Percentiles rank a stretch among this genome's conserved stretches.
phyloP scores from a whole-genome alignment of 2,113 vertebrate genomes.

The Microcebus murinus region DNA sequence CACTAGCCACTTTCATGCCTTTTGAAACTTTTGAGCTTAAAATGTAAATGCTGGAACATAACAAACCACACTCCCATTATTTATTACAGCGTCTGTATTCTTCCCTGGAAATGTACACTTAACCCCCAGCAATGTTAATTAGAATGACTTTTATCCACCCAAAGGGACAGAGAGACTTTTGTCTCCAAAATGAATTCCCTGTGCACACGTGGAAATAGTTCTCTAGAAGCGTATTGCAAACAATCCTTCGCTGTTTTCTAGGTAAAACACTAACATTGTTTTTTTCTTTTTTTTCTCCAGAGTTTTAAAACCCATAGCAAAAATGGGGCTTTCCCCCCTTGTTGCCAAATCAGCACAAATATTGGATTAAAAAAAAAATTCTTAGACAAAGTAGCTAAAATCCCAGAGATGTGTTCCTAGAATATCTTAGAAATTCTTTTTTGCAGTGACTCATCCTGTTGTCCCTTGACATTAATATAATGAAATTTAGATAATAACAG shows the following conservation, averaged over 20 bases:
- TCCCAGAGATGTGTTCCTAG: background rate
- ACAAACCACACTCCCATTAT: no score
- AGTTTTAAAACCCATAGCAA: constrained; percentile 58
- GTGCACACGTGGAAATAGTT: background rate
- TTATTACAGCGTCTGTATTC: background rate
- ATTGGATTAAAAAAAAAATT: background rate
- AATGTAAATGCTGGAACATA: background rate
- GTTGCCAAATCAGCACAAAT: constrained; percentile 29
- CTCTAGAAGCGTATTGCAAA: constrained; percentile 26
- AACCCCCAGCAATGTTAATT: background rate
- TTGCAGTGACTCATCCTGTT: background rate
- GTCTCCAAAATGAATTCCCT: constrained; percentile 29
- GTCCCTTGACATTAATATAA: background rate
- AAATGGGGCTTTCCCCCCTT: background rate
- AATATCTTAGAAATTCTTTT: background rate
- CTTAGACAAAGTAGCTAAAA: constrained; percentile 15
- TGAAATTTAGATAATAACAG: background rate
- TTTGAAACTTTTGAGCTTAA: background rate
- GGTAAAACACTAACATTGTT: constrained; percentile 25
- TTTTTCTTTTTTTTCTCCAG: background rate
- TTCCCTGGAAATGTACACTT: background rate
- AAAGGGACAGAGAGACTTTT: background rate
- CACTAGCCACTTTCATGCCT: background rate
- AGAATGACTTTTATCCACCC: background rate
- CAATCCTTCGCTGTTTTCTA: constrained; percentile 1